Conservation (phyloP, 1,140 invertebrate species). For the Argopecten irradians region DNA sequence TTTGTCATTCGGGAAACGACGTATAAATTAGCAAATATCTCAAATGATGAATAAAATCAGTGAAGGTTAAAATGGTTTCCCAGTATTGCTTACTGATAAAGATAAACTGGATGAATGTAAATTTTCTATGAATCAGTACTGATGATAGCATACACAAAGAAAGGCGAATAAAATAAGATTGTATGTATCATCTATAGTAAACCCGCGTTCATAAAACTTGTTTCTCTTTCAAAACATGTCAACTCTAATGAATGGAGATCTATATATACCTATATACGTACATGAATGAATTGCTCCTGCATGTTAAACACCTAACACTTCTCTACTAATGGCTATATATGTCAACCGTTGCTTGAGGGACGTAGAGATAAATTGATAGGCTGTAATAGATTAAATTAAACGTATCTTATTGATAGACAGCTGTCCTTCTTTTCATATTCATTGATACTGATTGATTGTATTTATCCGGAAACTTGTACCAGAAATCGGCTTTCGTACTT, state of each 20-base stretch:
- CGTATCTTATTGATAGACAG: background rate
- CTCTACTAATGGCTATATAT: background rate
- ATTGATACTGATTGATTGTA: background rate
- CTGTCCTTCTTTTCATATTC: background rate
- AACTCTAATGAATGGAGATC: background rate
- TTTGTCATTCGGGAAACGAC: no score
- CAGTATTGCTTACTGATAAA: no score
- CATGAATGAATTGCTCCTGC: background rate
- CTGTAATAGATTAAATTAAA: background rate
- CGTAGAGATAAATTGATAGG: background rate
- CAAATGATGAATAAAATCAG: no score
- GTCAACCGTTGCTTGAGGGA: background rate
- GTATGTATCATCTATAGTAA: background rate
- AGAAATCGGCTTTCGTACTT: background rate
- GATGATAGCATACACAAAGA: no score
- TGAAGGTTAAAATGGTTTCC: no score
- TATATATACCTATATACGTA: background rate
- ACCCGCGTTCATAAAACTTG: background rate
- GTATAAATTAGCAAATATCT: no score
- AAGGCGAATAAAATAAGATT: no score
- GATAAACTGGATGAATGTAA: no score
- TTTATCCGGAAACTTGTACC: background rate
- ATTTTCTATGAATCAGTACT: no score
- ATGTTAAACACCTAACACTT: background rate
- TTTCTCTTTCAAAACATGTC: background rate